These are phyloP conservation scores for Agrilus planipennis DNA, from an alignment of 1,140 invertebrate genomes.

Conservation along the genomic window DNA sequence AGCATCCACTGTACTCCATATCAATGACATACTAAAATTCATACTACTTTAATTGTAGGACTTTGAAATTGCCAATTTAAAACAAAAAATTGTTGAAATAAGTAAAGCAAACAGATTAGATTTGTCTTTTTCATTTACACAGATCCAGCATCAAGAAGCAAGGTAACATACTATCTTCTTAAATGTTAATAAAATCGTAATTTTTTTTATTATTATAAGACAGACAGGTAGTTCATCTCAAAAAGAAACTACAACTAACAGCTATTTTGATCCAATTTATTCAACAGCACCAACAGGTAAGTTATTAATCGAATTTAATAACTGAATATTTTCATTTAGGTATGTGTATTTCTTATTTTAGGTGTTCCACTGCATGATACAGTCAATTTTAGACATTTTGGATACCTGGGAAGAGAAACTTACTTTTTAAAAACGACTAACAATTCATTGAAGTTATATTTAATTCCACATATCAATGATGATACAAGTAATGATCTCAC, in stretches of 20 bases:
- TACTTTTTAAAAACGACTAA: too few relatives aligned
- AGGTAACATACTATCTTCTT: not conserved
- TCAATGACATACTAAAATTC: too few relatives aligned
- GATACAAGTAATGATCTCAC: too few relatives aligned
- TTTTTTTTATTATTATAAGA: not conserved
- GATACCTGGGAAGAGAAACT: too few relatives aligned
- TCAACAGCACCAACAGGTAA: conserved; percentile 6
- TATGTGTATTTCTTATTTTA: too few relatives aligned
- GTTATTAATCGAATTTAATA: too few relatives aligned
- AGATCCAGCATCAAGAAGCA: conserved; percentile 6
- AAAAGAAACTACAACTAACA: conserved; percentile 4
- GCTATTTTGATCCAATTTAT: not conserved
- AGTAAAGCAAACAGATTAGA: conserved; percentile 6
- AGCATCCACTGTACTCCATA: too few relatives aligned
- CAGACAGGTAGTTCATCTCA: not conserved
- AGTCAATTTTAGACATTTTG: too few relatives aligned
- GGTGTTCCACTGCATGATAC: too few relatives aligned
- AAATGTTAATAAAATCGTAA: not conserved
- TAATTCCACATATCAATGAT: too few relatives aligned
- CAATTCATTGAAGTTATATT: too few relatives aligned
- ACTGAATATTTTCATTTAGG: too few relatives aligned
- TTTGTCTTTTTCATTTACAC: not conserved
- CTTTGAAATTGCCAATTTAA: conserved; percentile 24
- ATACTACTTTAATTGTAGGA: conserved; percentile 17
- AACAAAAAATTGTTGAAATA: conserved; percentile 17